Evolutionary conservation across 2,888 invertebrate species (phyloP).

Genomic region (Netelia inedita): DNA sequence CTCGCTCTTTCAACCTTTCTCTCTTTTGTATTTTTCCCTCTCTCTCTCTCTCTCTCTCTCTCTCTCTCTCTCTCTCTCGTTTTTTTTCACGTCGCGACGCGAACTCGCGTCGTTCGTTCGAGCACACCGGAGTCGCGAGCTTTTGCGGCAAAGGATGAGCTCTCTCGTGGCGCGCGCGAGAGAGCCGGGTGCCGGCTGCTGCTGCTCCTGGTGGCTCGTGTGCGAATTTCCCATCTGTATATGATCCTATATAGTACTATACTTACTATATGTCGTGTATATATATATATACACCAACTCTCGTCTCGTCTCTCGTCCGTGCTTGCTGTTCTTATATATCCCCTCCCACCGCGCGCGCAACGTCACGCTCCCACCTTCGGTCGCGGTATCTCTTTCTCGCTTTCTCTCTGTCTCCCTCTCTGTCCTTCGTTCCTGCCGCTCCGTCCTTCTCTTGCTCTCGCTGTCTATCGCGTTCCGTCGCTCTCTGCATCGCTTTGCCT

Average conservation of each 20-base stretch:
- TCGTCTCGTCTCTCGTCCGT: slow-evolving; percentile 64
- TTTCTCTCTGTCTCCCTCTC: slow-evolving; percentile 40
- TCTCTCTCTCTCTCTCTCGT: slow-evolving; percentile 69
- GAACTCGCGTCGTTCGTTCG: slow-evolving; percentile 53
- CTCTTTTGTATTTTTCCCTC: slow-evolving; percentile 54
- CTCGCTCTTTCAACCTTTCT: slow-evolving; percentile 40
- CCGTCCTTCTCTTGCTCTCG: slow-evolving; percentile 41
- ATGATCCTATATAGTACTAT: slow-evolving; percentile 13
- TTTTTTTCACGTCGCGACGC: slow-evolving; percentile 70
- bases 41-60: slow-evolving; percentile 69
- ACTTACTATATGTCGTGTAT: neutral
- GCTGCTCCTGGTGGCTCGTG: slow-evolving; percentile 74
- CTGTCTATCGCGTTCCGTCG: slow-evolving; percentile 48
- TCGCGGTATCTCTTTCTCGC: slow-evolving; percentile 46
- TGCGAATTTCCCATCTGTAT: slow-evolving; percentile 73
- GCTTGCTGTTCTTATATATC: slow-evolving; percentile 62
- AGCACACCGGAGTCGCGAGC: slow-evolving; percentile 69
- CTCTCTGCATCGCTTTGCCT: slow-evolving; percentile 52
- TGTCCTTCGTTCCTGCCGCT: slow-evolving; percentile 32
- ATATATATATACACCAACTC: slow-evolving; percentile 11
- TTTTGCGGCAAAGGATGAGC: slow-evolving; percentile 76
- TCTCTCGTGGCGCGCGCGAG: slow-evolving; percentile 59
- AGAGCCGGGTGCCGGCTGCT: slow-evolving; percentile 62
- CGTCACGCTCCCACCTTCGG: slow-evolving; percentile 67
- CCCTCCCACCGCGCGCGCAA: slow-evolving; percentile 67